Evolutionary conservation across 2,797 vertebrate genomes (phyloP).

Genomic region (Petrocephalus sullivani): DNA sequence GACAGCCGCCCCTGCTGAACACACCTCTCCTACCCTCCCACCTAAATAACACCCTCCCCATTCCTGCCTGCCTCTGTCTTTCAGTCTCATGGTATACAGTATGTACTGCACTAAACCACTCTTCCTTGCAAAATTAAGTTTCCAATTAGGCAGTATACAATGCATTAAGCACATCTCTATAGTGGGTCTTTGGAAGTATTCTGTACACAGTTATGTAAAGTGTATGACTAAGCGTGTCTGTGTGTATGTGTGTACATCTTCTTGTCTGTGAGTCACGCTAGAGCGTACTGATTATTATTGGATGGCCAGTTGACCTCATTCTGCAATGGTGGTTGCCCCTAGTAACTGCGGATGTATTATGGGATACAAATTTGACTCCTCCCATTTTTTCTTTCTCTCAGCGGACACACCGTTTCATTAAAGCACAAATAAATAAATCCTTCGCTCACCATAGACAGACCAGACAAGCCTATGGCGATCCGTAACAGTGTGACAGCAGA

Average conservation of each 20-base stretch:
- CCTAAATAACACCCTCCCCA: conserved; percentile 62
- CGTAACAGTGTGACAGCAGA: conserved; percentile 24
- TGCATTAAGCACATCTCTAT: background rate
- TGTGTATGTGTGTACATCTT: conserved; percentile 22
- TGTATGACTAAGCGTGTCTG: conserved; percentile 16
- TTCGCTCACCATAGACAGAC: conserved; percentile 29
- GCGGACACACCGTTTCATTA: conserved; percentile 12
- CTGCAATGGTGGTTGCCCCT: conserved; percentile 43
- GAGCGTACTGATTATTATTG: conserved; percentile 37
- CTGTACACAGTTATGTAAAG: conserved; percentile 14
- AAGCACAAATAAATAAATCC: conserved; percentile 17
- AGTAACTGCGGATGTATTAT: conserved; percentile 47
- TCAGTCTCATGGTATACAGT: background rate
- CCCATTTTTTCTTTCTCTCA: conserved; percentile 27
- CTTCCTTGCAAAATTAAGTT: background rate
- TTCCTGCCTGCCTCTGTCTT: conserved; percentile 47
- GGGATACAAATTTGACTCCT: conserved; percentile 49
- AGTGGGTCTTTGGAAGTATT: background rate
- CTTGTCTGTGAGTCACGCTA: conserved; percentile 31
- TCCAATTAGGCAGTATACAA: background rate
- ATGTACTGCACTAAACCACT: conserved; percentile 10
- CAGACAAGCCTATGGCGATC: background rate
- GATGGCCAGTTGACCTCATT: conserved; percentile 53
- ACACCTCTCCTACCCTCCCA: conserved; percentile 52
- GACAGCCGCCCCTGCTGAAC: conserved; percentile 66